Evolutionary conservation across 2,888 invertebrate species (phyloP), one percentile per base, ranked within the genome.

Genomic region (Pyrochroa serraticornis): DNA sequence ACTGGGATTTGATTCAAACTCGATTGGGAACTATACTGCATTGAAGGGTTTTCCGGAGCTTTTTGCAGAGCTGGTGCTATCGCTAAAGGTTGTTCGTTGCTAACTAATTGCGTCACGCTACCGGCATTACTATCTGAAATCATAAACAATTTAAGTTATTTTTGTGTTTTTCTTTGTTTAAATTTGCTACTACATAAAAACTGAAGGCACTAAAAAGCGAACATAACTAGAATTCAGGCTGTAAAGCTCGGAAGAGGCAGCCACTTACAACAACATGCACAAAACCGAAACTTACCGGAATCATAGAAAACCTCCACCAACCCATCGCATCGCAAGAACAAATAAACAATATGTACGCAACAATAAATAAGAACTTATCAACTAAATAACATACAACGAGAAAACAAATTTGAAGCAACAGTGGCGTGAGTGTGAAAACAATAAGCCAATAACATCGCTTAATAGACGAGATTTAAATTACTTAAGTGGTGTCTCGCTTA

Each of bases 81-180:
- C 49, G 85, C 85, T 70, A 87, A 72, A 45, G 87, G 87, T 62
- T 85, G 82, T 78, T 87, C 87, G 72, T 84, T 87, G 65, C 83
- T 82, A 63, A 87, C 85, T 71, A 87, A 79, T 72, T 87, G 86
- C 53, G 85, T 85, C 75, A 87, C 82, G 75, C 87, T 87, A 78
- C 85, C 86, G 66, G 86, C 84, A 74, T 86, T 83, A 69, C 82
- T 87, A 79, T 85, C 87, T 87, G 82, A 47, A 81, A 81, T 22
- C 22, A 22, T 5, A 22, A 22, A 22, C 22, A 5, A 22, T 5
- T 22, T 22, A 5, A 22, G 22, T 22, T 5, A 22, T 35, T n/a
- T 35, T 35, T 3, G 10, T 6, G 6, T 3, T 2, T 35, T 35
- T 35, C 10, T 35, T 35, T 7, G 7, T 7, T 7, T 6, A 33